A percentile compares a stretch with the other conserved stretches of the same genome.
phyloP scores from a whole-genome alignment of 2,797 vertebrate genomes.

The Pempheris klunzingeri region DNA sequence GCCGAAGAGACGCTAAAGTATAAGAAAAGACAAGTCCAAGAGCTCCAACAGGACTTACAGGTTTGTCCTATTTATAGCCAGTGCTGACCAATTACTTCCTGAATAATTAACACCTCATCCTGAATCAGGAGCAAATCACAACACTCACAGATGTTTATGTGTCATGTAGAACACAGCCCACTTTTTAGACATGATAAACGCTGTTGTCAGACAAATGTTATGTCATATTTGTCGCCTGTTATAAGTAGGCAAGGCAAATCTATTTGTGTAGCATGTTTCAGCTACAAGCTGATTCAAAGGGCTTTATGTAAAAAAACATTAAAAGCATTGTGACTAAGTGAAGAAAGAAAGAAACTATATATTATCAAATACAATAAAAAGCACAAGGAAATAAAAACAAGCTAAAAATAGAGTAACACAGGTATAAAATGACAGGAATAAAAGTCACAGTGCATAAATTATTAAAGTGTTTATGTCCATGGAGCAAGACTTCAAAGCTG shows the following conservation, averaged over 20 bases:
- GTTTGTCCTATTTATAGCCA: conserved; percentile 68
- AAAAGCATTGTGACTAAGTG: no score
- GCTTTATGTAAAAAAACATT: no score
- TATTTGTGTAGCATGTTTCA: no score
- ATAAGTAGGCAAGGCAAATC: no score
- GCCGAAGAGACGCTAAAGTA: conserved; percentile 85
- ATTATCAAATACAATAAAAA: no score
- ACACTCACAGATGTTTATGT: background rate
- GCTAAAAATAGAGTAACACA: no score
- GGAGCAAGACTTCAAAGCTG: background rate
- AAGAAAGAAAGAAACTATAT: no score
- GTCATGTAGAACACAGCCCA: no score
- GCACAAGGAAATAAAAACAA: no score
- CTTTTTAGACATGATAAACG: background rate
- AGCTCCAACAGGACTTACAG: conserved; percentile 90
- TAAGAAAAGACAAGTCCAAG: conserved; percentile 86
- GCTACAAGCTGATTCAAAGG: no score
- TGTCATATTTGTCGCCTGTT: background rate
- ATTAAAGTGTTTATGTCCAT: background rate
- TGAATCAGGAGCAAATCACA: background rate
- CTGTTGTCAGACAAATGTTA: background rate
- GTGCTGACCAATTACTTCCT: background rate
- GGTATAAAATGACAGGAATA: no score
- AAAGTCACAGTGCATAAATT: no score
- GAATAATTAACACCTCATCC: background rate